Base-by-base conservation (phyloP, 1,140 invertebrate genomes). In the Zaprionus lachaisei region DNA sequence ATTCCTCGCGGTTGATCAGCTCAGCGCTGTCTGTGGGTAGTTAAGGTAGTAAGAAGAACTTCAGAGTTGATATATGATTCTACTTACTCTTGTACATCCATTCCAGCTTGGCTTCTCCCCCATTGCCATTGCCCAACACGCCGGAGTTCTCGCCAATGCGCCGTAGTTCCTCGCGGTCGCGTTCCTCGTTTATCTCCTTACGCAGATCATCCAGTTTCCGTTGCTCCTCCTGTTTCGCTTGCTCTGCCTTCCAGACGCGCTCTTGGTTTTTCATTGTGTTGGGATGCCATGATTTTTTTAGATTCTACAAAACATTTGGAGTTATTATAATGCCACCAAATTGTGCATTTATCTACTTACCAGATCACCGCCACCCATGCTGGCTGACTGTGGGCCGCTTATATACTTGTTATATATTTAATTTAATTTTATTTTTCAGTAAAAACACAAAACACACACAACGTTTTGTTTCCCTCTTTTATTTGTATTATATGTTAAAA, bases 41-140 rank as follows among this genome's bases (percentile, higher is more conserved):
- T 55, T 34, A 51, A 14, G 20, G 7, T 20, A 1, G 1, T 41
- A 9, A 49, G n/a, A 14, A 24, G 9, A 5, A 20, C 11, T 51
- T 1, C 0, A n/a, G n/a, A 9, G 9, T 6, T 20, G 9, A 15
- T 26, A 37, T 0, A 5, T 17, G 17, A 7, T 17, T 9, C 5
- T 12, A 72, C 63, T 61, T 85, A 95, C 92, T 95, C 94, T 97
- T 97, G 91, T 98, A 98, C 97, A 98, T 98, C 97, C 98, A 99
- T 87, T 98, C 96, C 51, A 98, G 91, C 72, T 96, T 96, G 57
- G 95, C 94, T 28, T 95, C 94, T 62, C 94, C 94, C 2, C 94
- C 94, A 51, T 69, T 56, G 55, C 94, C 94, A 38, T 94, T 93
- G 66, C 93, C 92, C 24, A 93, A 80, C 0, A 94, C 94, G 1